These are phyloP conservation scores for Onychomys leucogaster DNA, from an alignment of 2,797 vertebrate genomes.

Conservation along the genomic window DNA sequence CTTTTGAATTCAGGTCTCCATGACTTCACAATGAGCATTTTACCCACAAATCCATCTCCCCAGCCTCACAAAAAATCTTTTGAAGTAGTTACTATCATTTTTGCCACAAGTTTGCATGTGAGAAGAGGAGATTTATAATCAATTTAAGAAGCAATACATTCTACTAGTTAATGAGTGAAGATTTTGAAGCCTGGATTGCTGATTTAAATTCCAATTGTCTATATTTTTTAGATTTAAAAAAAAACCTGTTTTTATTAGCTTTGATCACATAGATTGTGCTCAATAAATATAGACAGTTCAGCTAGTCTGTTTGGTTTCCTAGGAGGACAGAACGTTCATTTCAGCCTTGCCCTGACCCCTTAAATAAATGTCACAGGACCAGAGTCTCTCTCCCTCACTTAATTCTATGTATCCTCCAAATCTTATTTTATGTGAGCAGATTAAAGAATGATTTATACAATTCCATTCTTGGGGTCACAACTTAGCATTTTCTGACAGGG, in stretches of 20 bases:
- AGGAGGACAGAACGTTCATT: neutral
- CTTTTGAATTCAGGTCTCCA: neutral
- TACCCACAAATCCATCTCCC: neutral
- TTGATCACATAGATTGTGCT: slow-evolving; percentile 15
- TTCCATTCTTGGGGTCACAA: slow-evolving; percentile 6
- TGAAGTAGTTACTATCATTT: slow-evolving; percentile 3
- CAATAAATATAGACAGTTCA: slow-evolving; percentile 4
- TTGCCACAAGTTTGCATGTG: neutral
- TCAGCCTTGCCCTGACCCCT: neutral
- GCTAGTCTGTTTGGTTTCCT: neutral
- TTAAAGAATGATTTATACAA: slow-evolving; percentile 39
- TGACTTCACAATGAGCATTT: neutral
- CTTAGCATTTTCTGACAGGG: slow-evolving; percentile 60
- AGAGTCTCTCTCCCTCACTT: slow-evolving; percentile 37
- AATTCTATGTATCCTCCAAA: slow-evolving; percentile 52
- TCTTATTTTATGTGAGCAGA: slow-evolving; percentile 49
- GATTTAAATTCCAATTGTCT: neutral
- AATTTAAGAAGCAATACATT: neutral
- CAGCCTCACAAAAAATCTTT: neutral
- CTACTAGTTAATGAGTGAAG: neutral
- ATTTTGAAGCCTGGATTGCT: neutral
- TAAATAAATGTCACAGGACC: slow-evolving; percentile 28
- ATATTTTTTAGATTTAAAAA: neutral
- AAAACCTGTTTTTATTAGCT: slow-evolving; percentile 6
- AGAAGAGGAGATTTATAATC: neutral